phyloP scores from a whole-genome alignment of 2,113 vertebrate genomes.

The Scophthalmus maximus region DNA sequence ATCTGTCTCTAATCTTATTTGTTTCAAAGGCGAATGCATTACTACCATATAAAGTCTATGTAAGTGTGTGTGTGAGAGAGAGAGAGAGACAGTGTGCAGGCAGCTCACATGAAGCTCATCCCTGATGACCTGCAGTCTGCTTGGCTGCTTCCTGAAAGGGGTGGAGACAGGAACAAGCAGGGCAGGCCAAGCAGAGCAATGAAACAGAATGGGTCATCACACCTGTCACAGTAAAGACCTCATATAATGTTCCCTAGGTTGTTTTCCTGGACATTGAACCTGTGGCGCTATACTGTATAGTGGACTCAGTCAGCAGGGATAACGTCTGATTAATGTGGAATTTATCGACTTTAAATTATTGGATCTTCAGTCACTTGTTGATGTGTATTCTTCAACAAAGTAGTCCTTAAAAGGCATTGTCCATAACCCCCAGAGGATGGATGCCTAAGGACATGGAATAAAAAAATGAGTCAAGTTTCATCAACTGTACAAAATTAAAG shows the following conservation, averaged over 20 bases:
- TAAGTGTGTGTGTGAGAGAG: not conserved
- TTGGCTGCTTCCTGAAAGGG: constrained; percentile 8
- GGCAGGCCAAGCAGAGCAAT: constrained; percentile 2
- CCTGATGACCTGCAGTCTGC: not conserved
- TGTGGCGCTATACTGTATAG: not conserved
- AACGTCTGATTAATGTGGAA: not conserved
- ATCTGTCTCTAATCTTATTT: too few species aligned
- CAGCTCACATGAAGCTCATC: not conserved
- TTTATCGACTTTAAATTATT: not conserved
- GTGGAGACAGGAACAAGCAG: not conserved
- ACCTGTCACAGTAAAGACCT: not conserved
- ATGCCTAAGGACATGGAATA: not conserved
- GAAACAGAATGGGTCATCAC: not conserved
- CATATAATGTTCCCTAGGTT: not conserved
- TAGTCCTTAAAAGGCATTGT: not conserved
- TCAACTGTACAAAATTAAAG: not conserved
- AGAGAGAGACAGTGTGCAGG: not conserved
- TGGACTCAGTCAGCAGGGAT: not conserved
- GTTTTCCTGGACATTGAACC: not conserved
- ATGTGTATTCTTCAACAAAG: not conserved
- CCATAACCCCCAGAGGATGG: not conserved
- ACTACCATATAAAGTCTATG: too few species aligned
- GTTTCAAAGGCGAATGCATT: too few species aligned
- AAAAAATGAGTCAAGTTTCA: not conserved
- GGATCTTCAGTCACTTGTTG: not conserved